These are phyloP conservation scores for Napeogenes inachia DNA, from an alignment of 2,888 invertebrate species.

Conservation along the genomic window DNA sequence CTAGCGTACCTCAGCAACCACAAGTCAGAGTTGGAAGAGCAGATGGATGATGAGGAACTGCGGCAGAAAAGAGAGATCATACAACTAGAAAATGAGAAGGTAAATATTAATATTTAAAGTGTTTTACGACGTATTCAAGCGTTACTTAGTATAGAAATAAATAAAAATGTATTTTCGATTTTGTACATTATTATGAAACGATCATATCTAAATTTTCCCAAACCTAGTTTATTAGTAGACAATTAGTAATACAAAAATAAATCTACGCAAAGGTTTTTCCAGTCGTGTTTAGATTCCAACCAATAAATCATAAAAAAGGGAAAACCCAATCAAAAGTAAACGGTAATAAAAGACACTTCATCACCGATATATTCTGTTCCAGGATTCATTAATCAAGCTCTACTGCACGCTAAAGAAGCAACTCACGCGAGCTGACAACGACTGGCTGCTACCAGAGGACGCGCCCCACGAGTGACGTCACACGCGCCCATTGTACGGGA, in stretches of 20 bases:
- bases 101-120: slow-evolving; percentile 38
- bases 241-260: neutral
- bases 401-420: slow-evolving; percentile 82
- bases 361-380: slow-evolving; percentile 36
- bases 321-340: neutral
- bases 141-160: too few relatives aligned
- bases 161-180: too few relatives aligned
- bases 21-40: slow-evolving; percentile 84
- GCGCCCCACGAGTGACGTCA: slow-evolving; percentile 64
- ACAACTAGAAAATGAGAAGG: slow-evolving; percentile 84
- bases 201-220: too few relatives aligned
- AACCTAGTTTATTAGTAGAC: too few relatives aligned
- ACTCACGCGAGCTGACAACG: slow-evolving; percentile 73
- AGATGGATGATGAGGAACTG: slow-evolving; percentile 77
- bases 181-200: too few relatives aligned
- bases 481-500: slow-evolving; percentile 12
- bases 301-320: too few relatives aligned
- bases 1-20: slow-evolving; percentile 87
- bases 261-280: neutral
- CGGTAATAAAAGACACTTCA: neutral
- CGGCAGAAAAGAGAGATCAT: slow-evolving; percentile 80
- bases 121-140: neutral
- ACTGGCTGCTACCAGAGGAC: slow-evolving; percentile 75
- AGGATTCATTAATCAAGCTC: slow-evolving; percentile 82
- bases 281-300: too few relatives aligned